Percentiles rank a stretch among this genome's conserved stretches.
phyloP scores from a whole-genome alignment of 2,113 vertebrate species.

The Paratilapia polleni region DNA sequence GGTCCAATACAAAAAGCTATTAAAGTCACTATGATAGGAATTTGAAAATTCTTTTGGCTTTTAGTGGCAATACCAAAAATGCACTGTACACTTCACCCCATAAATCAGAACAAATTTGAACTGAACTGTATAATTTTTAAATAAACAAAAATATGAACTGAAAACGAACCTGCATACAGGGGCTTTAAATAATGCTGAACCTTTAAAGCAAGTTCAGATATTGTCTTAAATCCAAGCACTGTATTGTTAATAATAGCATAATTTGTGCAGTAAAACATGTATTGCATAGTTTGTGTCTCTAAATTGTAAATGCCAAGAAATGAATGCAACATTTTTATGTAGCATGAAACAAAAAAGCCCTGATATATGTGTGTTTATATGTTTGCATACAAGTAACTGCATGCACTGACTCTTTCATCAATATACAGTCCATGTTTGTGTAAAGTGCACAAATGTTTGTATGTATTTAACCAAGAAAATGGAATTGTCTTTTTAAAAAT shows the following conservation, averaged over 20 bases:
- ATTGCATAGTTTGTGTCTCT: conserved; percentile 57
- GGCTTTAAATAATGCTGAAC: background rate
- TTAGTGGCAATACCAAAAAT: background rate
- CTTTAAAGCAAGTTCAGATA: background rate
- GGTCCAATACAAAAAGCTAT: background rate
- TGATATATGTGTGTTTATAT: background rate
- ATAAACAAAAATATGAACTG: background rate
- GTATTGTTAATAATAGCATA: conserved; percentile 17
- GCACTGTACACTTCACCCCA: background rate
- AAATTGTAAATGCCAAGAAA: conserved; percentile 67
- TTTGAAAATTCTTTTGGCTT: background rate
- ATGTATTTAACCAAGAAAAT: conserved; percentile 6
- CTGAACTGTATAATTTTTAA: background rate
- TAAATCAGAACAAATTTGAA: background rate
- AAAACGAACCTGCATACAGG: background rate
- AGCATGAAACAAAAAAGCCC: conserved; percentile 29
- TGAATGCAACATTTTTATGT: conserved; percentile 25
- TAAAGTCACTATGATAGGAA: background rate
- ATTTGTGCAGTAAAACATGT: background rate
- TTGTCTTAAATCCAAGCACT: background rate
- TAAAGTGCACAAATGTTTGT: conserved; percentile 29
- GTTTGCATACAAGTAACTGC: background rate
- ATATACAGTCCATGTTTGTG: conserved; percentile 12
- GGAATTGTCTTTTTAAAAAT: background rate
- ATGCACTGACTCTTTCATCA: conserved; percentile 9